phyloP scores from a whole-genome alignment of 2,113 vertebrate species.

The Tympanuchus pallidicinctus region DNA sequence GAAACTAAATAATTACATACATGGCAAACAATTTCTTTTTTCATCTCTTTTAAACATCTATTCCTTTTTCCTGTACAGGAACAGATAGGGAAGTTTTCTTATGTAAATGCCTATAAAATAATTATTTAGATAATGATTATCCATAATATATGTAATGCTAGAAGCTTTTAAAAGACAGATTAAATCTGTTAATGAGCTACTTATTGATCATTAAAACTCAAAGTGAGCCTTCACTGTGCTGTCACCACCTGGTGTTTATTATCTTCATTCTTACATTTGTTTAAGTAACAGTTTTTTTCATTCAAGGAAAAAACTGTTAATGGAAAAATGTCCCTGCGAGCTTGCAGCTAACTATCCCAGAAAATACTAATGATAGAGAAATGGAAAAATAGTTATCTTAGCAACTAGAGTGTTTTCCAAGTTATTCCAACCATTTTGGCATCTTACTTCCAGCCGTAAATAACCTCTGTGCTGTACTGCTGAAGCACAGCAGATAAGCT shows the following conservation, averaged over 20 bases:
- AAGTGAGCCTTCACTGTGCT: not conserved
- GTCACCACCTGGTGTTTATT: accelerated
- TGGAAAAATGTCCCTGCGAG: not conserved
- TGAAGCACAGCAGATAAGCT: not conserved
- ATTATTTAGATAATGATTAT: not conserved
- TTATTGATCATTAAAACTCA: not conserved
- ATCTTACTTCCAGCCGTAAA: not conserved
- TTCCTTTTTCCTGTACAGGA: not conserved
- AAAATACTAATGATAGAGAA: not conserved
- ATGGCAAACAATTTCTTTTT: not conserved
- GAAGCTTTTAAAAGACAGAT: not conserved
- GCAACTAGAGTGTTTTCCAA: not conserved
- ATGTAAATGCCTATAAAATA: not conserved
- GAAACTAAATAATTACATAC: not conserved
- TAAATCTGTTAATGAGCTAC: not conserved
- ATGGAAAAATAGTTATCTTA: not conserved
- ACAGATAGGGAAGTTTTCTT: not conserved
- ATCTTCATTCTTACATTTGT: not conserved
- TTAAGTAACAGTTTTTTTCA: not conserved
- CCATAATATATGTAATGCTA: not conserved
- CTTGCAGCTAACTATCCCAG: not conserved
- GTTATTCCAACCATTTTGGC: not conserved
- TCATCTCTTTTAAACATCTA: not conserved
- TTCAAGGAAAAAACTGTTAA: not conserved
- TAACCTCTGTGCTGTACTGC: not conserved